phyloP scores from a whole-genome alignment of 2,888 invertebrate species.

The Apodemia hepburni region DNA sequence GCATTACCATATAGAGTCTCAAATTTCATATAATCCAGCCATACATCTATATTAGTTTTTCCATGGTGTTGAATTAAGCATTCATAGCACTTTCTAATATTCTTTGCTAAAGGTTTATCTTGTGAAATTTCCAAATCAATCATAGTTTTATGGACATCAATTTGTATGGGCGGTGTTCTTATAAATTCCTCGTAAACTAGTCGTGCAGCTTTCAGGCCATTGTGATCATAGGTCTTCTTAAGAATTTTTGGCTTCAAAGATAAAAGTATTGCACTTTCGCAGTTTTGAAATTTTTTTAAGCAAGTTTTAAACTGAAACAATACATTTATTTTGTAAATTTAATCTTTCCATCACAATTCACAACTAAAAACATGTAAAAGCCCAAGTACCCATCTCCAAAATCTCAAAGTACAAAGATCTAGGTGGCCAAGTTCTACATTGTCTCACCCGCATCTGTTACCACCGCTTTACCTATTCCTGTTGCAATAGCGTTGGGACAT shows the following conservation, averaged over 20 bases:
- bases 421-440: no score
- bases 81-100: constrained; percentile 81
- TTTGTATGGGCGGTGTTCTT: constrained; percentile 78
- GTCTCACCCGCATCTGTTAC: no score
- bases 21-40: constrained; percentile 87
- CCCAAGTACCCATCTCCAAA: no score
- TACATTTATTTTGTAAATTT: constrained; percentile 10
- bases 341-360: no score
- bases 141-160: constrained; percentile 83
- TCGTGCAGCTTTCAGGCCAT: constrained; percentile 80
- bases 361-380: no score
- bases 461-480: no score
- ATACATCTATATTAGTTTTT: constrained; percentile 81
- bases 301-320: constrained; percentile 59
- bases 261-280: constrained; percentile 69
- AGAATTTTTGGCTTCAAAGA: constrained; percentile 81
- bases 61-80: constrained; percentile 84
- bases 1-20: constrained; percentile 83
- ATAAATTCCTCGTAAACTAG: constrained; percentile 81
- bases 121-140: constrained; percentile 73
- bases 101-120: constrained; percentile 62
- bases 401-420: no score
- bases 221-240: constrained; percentile 74
- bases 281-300: constrained; percentile 61
- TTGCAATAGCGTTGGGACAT: no score